phyloP scores from a whole-genome alignment of 2,888 invertebrate species.

The Meghimatium bilineatum region DNA sequence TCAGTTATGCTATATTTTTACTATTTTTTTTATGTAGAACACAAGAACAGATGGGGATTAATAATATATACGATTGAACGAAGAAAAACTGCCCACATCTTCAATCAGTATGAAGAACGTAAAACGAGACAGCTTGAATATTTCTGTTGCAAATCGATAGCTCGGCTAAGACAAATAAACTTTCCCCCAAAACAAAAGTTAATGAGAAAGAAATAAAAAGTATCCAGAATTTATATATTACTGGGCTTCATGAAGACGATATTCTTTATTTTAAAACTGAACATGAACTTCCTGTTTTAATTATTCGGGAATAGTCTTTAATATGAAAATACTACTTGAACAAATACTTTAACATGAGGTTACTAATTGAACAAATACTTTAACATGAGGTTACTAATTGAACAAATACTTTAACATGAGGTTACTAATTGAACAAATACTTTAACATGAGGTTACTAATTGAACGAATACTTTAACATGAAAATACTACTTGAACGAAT shows the following conservation, averaged over 20 bases:
- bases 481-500: too few relatives aligned
- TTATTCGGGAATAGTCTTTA: too few relatives aligned
- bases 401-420: too few relatives aligned
- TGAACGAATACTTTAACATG: too few relatives aligned
- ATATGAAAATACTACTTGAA: too few relatives aligned
- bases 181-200: neutral
- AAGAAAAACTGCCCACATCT: neutral
- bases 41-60: neutral
- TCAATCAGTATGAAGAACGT: neutral
- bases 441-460: too few relatives aligned
- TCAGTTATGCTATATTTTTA: neutral
- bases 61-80: neutral
- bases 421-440: too few relatives aligned
- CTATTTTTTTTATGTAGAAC: neutral
- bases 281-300: too few relatives aligned
- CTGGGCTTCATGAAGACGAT: neutral
- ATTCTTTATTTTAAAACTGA: neutral
- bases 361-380: too few relatives aligned
- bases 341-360: too few relatives aligned
- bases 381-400: too few relatives aligned
- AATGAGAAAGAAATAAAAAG: neutral
- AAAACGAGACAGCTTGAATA: neutral
- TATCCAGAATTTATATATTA: neutral
- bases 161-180: neutral
- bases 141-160: neutral